Percentiles rank a stretch among this genome's conserved stretches.
Conservation (phyloP, 1,140 invertebrate species). For the Lepidurus couesii region DNA sequence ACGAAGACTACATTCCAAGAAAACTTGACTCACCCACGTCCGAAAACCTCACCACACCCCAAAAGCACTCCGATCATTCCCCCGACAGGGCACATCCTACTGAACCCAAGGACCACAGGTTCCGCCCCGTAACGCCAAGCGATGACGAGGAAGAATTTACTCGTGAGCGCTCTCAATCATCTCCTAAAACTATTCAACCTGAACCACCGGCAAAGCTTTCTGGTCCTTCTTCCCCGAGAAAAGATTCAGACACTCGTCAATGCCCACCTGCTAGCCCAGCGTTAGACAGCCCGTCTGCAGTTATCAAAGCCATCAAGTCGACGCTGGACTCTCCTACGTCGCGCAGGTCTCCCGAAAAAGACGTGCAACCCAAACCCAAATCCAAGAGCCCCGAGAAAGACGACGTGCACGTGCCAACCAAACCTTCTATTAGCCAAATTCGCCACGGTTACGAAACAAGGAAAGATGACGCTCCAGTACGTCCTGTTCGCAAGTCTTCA, state of each 20-base stretch:
- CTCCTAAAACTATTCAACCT: conserved; percentile 4
- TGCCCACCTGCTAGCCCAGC: conserved; percentile 18
- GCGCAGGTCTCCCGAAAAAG: neutral
- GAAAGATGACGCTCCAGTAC: conserved; percentile 1
- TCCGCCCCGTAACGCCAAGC: neutral
- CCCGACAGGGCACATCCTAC: neutral
- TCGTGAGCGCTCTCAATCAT: neutral
- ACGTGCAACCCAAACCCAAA: neutral
- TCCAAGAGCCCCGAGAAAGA: conserved; percentile 21
- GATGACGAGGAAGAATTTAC: neutral
- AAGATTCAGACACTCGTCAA: neutral
- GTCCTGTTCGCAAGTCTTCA: neutral
- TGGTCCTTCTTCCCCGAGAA: neutral
- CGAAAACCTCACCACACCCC: neutral
- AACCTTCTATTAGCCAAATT: neutral
- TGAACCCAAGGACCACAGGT: neutral
- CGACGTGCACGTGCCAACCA: neutral
- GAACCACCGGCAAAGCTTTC: neutral
- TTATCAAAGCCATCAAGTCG: conserved; percentile 27
- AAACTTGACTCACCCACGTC: neutral
- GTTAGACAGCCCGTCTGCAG: conserved; percentile 31
- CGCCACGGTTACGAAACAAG: neutral
- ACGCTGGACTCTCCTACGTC: conserved; percentile 25
- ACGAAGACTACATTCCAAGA: neutral
- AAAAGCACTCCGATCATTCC: neutral